Percentiles rank a stretch among this genome's conserved stretches.
Conservation (phyloP, 2,888 invertebrate species). For the Brachylomia viminalis region DNA sequence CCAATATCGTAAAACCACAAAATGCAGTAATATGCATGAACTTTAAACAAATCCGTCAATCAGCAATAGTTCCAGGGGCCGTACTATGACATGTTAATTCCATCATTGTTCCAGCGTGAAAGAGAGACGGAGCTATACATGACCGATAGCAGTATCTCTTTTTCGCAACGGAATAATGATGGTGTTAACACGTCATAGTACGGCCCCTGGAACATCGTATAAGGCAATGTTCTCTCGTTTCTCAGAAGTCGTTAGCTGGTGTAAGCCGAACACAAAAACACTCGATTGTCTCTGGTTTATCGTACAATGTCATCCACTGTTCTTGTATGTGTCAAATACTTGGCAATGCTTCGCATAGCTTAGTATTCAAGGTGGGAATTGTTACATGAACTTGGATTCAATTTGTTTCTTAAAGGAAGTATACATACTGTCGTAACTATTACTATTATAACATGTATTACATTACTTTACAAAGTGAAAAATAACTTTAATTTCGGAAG, state of each 20-base stretch:
- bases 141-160: too few relatives aligned
- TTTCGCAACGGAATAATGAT: too few relatives aligned
- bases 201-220: too few relatives aligned
- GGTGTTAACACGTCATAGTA: too few relatives aligned
- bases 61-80: conserved; percentile 50
- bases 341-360: conserved; percentile 17
- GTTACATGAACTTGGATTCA: conserved; percentile 31
- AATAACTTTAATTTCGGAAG: too few relatives aligned
- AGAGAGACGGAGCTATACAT: too few relatives aligned
- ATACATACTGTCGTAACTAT: neutral
- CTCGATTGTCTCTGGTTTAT: conserved; percentile 51
- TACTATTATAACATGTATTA: neutral
- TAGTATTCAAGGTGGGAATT: conserved; percentile 14
- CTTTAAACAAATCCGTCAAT: conserved; percentile 53
- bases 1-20: neutral
- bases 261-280: conserved; percentile 58
- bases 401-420: neutral
- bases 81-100: too few relatives aligned
- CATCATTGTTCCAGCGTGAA: too few relatives aligned
- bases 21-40: conserved; percentile 15
- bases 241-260: conserved; percentile 61
- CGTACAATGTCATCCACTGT: conserved; percentile 31
- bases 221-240: conserved; percentile 41
- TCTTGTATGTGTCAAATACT: conserved; percentile 50
- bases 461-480: too few relatives aligned